Conservation (phyloP, 2,888 invertebrate genomes). For the Glyphotaelius pellucidus region DNA sequence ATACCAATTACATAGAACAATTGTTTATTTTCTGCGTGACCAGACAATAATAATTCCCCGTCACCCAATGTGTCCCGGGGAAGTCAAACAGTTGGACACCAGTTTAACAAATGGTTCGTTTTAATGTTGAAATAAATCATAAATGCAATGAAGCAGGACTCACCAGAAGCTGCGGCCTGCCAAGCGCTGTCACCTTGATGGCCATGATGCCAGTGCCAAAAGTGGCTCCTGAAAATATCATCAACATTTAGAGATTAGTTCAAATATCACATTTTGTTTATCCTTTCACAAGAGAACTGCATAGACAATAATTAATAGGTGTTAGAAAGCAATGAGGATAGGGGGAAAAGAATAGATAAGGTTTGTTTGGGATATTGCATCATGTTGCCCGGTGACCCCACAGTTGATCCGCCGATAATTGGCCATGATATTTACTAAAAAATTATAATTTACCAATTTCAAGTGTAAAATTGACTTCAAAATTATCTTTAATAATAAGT, state of each 20-base stretch:
- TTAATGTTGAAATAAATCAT: neutral
- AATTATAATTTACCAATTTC: too few species aligned
- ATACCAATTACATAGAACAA: too few species aligned
- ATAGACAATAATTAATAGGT: too few species aligned
- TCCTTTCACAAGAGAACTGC: neutral
- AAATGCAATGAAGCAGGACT: conserved; percentile 70
- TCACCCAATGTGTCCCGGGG: too few species aligned
- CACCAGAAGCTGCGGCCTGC: conserved; percentile 97
- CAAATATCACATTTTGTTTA: neutral
- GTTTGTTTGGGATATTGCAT: neutral
- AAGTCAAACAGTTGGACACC: too few species aligned
- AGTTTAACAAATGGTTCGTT: neutral
- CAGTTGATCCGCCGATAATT: too few species aligned
- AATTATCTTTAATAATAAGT: too few species aligned
- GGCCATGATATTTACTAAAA: too few species aligned
- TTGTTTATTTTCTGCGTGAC: too few species aligned
- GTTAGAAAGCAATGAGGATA: neutral
- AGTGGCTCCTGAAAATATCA: conserved; percentile 86
- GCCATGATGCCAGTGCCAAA: conserved; percentile 98
- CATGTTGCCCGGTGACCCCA: too few species aligned
- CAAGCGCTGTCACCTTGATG: conserved; percentile 97
- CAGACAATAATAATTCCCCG: too few species aligned
- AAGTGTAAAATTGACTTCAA: too few species aligned
- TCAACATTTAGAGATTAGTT: neutral
- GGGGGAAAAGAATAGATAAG: neutral